Evolutionary conservation across 2,888 invertebrate species (phyloP).

Genomic region (Euzophera pinguis): DNA sequence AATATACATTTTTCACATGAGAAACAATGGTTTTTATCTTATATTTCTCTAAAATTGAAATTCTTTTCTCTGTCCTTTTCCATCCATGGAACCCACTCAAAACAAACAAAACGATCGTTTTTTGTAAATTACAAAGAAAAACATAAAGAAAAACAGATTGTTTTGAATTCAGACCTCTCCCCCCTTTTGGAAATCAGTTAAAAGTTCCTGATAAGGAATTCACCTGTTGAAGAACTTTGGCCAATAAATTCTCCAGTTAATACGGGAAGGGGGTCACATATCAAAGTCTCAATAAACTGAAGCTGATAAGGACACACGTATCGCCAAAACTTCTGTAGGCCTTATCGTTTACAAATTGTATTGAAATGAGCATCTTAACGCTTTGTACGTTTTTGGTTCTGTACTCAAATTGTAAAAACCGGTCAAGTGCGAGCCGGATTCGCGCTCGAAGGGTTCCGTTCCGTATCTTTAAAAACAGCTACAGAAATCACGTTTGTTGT

Average conservation of each 20-base stretch:
- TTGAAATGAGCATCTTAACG: conserved; percentile 17
- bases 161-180: not conserved
- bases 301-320: conserved; percentile 18
- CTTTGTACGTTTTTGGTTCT: not conserved
- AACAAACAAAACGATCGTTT: too few relatives aligned
- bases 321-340: conserved; percentile 15
- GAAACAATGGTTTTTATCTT: too few relatives aligned
- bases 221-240: not conserved
- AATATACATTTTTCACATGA: too few relatives aligned
- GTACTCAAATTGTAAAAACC: too few relatives aligned
- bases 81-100: too few relatives aligned
- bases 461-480: too few relatives aligned
- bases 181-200: not conserved
- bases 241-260: conserved; percentile 9
- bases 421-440: too few relatives aligned
- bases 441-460: too few relatives aligned
- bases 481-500: too few relatives aligned
- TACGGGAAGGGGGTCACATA: conserved; percentile 5
- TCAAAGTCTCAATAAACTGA: not conserved
- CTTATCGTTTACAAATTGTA: conserved; percentile 23
- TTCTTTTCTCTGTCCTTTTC: too few relatives aligned
- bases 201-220: not conserved
- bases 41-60: too few relatives aligned
- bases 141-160: not conserved
- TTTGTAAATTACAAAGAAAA: too few relatives aligned